Conservation (phyloP, 2,888 invertebrate genomes). For the Glyphotaelius pellucidus region DNA sequence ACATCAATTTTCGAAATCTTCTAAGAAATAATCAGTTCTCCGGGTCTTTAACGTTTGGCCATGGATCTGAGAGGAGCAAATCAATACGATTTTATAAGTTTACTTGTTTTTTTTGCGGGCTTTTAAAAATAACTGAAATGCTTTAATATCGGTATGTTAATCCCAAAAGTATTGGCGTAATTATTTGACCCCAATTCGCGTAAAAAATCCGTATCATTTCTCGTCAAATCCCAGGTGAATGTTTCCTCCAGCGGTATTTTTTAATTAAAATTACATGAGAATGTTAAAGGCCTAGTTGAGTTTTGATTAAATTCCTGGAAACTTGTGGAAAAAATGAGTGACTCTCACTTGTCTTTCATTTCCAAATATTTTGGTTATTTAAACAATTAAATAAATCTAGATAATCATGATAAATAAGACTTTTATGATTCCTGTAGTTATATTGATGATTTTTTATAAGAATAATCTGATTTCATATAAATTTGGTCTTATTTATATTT, state of each 20-base stretch:
- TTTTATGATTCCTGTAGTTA: background rate
- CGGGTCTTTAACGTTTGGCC: background rate
- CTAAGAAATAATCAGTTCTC: no score
- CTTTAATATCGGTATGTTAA: background rate
- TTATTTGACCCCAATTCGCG: background rate
- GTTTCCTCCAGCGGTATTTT: background rate
- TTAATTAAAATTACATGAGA: constrained; percentile 31
- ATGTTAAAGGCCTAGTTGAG: constrained; percentile 8
- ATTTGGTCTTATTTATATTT: no score
- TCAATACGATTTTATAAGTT: background rate
- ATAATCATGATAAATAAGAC: no score
- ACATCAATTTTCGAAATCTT: no score
- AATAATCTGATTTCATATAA: background rate
- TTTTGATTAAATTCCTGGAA: constrained; percentile 21
- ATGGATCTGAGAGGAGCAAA: background rate
- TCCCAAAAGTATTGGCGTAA: background rate
- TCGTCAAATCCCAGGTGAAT: background rate
- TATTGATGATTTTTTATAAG: background rate
- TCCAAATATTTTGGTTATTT: background rate
- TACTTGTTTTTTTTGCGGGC: background rate
- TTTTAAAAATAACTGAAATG: background rate
- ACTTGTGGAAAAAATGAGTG: background rate
- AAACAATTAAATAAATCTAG: background rate
- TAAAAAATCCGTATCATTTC: background rate
- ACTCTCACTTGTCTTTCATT: background rate